Conservation (phyloP, 2,113 vertebrate genomes). For the Lathamus discolor region DNA sequence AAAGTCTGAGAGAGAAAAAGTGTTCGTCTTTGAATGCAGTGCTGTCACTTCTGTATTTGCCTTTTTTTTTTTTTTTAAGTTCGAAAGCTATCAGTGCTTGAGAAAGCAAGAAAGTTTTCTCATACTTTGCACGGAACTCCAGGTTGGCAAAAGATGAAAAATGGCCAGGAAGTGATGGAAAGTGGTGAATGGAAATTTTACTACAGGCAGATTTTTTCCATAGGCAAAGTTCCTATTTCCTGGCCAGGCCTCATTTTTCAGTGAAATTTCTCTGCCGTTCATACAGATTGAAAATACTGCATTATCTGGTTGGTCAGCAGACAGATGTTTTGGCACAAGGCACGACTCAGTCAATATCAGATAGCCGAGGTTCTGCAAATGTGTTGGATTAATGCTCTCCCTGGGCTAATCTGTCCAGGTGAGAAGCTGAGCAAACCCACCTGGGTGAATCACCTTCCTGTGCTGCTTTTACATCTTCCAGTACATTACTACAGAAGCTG, state of each 20-base stretch:
- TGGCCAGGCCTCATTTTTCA: neutral
- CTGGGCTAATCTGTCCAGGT: neutral
- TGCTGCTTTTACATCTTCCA: neutral
- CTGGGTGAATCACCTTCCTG: neutral
- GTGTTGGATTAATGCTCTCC: neutral
- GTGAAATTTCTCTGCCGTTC: neutral
- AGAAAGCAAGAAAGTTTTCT: neutral
- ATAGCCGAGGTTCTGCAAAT: neutral
- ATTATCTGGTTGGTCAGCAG: neutral
- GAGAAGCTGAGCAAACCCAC: neutral
- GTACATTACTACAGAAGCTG: neutral
- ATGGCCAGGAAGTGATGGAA: neutral
- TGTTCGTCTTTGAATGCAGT: neutral
- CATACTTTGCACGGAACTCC: neutral
- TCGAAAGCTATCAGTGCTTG: neutral
- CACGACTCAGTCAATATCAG: accelerated
- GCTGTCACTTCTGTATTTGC: neutral
- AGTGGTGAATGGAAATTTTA: neutral
- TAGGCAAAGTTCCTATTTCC: neutral
- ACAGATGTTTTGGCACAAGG: accelerated
- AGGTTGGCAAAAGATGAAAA: neutral
- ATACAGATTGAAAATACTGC: neutral
- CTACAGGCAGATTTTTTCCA: neutral
- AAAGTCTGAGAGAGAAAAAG: neutral
- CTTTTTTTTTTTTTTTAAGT: neutral